Conservation (phyloP, 2,888 invertebrate species). For the Ectemnius cavifrons region DNA sequence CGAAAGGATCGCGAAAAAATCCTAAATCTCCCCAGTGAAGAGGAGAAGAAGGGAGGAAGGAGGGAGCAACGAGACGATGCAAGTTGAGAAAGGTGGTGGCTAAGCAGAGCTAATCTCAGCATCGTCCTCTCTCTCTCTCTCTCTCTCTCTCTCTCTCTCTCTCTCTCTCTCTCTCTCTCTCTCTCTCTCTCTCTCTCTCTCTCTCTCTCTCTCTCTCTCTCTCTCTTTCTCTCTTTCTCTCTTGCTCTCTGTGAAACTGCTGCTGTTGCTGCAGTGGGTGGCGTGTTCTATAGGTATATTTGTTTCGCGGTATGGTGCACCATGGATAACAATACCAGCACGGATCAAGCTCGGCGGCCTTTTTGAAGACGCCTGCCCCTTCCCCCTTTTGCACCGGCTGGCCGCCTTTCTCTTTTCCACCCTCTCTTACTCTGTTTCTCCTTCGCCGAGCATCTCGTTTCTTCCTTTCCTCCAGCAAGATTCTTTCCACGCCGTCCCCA, state of each 20-base stretch:
- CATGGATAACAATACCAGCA: conserved; percentile 53
- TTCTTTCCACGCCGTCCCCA: conserved; percentile 9
- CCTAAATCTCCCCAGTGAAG: neutral
- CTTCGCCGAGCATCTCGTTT: neutral
- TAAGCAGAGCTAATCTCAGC: conserved; percentile 53
- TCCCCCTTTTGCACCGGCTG: neutral
- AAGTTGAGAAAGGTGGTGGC: conserved; percentile 37
- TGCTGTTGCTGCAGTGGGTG: conserved; percentile 24
- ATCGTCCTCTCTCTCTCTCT: conserved; percentile 11
- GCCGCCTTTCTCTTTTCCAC: conserved; percentile 14
- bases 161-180: neutral
- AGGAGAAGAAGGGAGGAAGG: neutral
- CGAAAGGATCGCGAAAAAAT: conserved; percentile 35
- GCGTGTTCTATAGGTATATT: conserved; percentile 44
- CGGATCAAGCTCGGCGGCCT: conserved; percentile 58
- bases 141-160: neutral
- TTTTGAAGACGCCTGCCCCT: conserved; percentile 60
- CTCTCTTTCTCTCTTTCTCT: neutral
- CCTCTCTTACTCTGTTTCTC: conserved; percentile 1
- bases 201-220: neutral
- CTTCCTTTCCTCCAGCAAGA: conserved; percentile 20
- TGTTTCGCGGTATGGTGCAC: conserved; percentile 63
- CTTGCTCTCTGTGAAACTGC: neutral
- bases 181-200: conserved; percentile 2
- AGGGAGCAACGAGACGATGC: conserved; percentile 6